Conservation (phyloP, 2,888 invertebrate genomes). For the Ochropleura leucogaster region DNA sequence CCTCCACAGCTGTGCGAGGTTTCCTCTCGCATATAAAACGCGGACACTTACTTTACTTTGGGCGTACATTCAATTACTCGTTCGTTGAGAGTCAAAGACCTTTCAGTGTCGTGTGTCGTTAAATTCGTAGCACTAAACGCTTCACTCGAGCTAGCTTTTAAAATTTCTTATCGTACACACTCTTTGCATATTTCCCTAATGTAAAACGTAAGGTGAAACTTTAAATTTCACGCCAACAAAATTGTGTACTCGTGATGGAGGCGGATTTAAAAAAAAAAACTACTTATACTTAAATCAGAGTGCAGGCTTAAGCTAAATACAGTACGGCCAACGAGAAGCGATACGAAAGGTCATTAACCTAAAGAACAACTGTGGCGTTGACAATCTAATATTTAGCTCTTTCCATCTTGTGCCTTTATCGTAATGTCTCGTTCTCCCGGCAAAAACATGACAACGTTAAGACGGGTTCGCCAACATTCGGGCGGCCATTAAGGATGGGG, state of each 20-base stretch:
- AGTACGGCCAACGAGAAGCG: no score
- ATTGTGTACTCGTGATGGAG: constrained; percentile 23
- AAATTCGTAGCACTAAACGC: constrained; percentile 70
- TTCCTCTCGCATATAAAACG: constrained; percentile 54
- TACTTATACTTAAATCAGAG: constrained; percentile 34
- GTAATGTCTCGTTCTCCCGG: no score
- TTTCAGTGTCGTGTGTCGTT: constrained; percentile 75
- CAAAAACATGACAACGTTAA: no score
- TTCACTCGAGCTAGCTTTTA: constrained; percentile 63
- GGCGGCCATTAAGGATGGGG: no score
- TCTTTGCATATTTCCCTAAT: constrained; percentile 48
- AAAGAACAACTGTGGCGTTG: no score
- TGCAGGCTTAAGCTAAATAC: constrained; percentile 24
- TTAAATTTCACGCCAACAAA: constrained; percentile 49
- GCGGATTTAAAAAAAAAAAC: constrained; percentile 44
- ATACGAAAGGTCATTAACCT: no score
- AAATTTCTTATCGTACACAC: constrained; percentile 57
- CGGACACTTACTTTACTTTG: constrained; percentile 69
- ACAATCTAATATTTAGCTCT: no score
- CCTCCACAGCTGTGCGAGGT: constrained; percentile 41
- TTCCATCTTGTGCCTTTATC: no score
- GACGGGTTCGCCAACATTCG: no score
- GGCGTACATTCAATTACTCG: constrained; percentile 79
- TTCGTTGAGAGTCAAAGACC: constrained; percentile 78
- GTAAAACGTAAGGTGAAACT: constrained; percentile 52